Evolutionary conservation across 1,140 invertebrate species (phyloP), one percentile per base, ranked within the genome.

Genomic region (Leptoteleia sp.): DNA sequence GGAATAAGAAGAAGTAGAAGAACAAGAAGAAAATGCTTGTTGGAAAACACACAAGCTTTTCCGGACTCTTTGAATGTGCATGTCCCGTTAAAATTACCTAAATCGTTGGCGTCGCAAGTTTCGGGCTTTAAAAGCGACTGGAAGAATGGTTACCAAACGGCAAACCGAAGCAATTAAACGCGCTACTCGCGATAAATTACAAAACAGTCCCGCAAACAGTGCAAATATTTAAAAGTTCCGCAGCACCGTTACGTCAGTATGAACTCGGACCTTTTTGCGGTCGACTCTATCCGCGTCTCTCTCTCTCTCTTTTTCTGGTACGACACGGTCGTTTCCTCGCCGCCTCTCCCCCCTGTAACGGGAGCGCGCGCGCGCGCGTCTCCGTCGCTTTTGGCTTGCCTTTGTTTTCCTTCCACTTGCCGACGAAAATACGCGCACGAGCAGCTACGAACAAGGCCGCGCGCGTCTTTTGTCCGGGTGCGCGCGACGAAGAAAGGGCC

Each of bases 341-440:
- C 31, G 11, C 35, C 37, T 16, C 19, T 9, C 35, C 31, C 15
- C 9, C 45, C 33, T 29, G 25, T 61, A 57, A 42, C 40, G 79
- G 67, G 67, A 76, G 73, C 73, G 65, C 52, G 68, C 64, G 73
- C 48, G n/a, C n/a, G n/a, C n/a, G n/a, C n/a, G n/a, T n/a, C 68
- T 75, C 77, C 75, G 70, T 81, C 62, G 78, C 82, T 75, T 65
- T 78, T 73, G 75, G 81, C 70, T 75, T 71, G 70, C 83, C 83
- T 84, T 86, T 84, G 81, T 84, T 83, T 83, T 84, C 76, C 71
- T 82, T 84, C 79, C 81, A 84, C 82, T 86, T 83, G 81, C 65
- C 77, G 68, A 42, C 61, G 54, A n/a, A 70, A 59, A 61, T 67
- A 62, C 70, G 70, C 57, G 67, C 79, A 77, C 65, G 81, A 75